Conservation (phyloP, 2,797 vertebrate species). For the Euphonia xanthogaster region DNA sequence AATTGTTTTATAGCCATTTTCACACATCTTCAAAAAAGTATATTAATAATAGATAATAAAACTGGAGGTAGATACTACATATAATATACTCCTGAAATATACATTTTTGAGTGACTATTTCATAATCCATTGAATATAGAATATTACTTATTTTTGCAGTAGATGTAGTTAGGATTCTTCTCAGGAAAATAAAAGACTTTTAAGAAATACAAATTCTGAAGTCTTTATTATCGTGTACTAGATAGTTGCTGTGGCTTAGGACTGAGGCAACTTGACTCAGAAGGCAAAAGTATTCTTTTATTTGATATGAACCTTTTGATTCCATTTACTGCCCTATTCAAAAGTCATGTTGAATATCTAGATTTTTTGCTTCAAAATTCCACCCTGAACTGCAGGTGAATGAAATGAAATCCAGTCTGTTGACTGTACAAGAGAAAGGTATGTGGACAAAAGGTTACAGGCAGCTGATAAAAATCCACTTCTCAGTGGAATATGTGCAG, state of each 20-base stretch:
- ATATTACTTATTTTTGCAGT: not conserved
- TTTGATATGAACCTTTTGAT: not conserved
- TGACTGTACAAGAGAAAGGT: not conserved
- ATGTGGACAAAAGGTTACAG: not conserved
- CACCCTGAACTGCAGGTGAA: not conserved
- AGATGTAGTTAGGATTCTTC: not conserved
- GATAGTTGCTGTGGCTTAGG: not conserved
- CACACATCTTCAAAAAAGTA: not conserved
- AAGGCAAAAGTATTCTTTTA: not conserved
- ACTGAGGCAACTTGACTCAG: not conserved
- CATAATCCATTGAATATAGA: not conserved
- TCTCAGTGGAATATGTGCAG: not conserved
- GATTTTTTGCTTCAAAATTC: not conserved
- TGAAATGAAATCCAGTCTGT: not conserved
- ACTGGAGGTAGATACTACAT: not conserved
- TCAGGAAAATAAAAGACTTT: not conserved
- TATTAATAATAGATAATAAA: not conserved
- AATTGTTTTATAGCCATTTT: not conserved
- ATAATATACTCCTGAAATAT: not conserved
- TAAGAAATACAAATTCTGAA: not conserved
- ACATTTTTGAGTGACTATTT: not conserved
- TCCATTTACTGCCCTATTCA: not conserved
- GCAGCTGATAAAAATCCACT: not conserved
- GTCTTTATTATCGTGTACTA: not conserved
- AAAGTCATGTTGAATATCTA: not conserved